phyloP scores from a whole-genome alignment of 2,797 vertebrate genomes.

The Phalanger gymnotis region DNA sequence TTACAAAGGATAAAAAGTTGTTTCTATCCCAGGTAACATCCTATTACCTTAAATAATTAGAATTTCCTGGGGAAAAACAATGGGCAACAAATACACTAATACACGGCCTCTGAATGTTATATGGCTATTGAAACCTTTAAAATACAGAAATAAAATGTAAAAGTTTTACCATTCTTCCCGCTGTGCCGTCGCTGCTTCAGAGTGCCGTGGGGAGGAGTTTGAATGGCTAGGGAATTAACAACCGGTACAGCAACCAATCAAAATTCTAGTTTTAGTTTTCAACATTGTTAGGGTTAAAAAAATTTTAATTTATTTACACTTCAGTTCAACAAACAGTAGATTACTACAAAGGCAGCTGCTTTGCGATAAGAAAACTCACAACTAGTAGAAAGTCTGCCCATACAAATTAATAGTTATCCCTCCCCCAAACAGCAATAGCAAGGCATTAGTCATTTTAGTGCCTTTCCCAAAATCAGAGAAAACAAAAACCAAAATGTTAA shows the following conservation, averaged over 20 bases:
- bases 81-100: conserved; percentile 59
- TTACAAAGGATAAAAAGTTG: conserved; percentile 14
- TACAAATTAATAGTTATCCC: neutral
- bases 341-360: conserved; percentile 71
- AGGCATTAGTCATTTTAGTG: conserved; percentile 74
- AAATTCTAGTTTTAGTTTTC: conserved; percentile 82
- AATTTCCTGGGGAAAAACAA: conserved; percentile 49
- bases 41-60: conserved; percentile 8
- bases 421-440: conserved; percentile 50
- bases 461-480: conserved; percentile 71
- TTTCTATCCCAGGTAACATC: conserved; percentile 48
- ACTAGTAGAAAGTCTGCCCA: conserved; percentile 47
- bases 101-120: conserved; percentile 52
- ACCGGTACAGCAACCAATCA: conserved; percentile 83
- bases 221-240: conserved; percentile 83
- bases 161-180: conserved; percentile 83
- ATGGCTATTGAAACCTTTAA: conserved; percentile 66
- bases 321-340: conserved; percentile 75
- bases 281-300: conserved; percentile 80
- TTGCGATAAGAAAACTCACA: conserved; percentile 61
- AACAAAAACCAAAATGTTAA: conserved; percentile 52
- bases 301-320: conserved; percentile 79
- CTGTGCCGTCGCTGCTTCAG: conserved; percentile 81
- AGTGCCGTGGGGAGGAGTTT: conserved; percentile 82
- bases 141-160: conserved; percentile 74